Conservation (phyloP, 2,797 vertebrate species). For the Sebastes reedi region DNA sequence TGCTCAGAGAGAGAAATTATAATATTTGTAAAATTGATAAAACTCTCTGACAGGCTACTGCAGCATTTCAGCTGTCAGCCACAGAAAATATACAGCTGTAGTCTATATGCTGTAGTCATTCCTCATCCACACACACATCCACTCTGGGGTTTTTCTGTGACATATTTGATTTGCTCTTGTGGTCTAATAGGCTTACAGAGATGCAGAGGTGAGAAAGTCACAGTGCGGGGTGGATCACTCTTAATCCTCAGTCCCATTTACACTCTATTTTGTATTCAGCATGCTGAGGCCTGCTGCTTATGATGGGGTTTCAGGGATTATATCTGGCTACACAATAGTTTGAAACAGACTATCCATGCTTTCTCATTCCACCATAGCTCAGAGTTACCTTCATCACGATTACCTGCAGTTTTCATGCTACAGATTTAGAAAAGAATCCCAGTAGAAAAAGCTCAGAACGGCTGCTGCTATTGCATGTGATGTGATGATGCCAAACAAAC, state of each 20-base stretch:
- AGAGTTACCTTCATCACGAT: background rate
- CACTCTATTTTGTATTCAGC: slow-evolving; percentile 36
- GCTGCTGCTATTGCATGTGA: background rate
- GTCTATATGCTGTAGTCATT: background rate
- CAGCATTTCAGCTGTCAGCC: background rate
- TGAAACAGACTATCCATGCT: slow-evolving; percentile 2
- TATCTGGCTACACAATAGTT: slow-evolving; percentile 35
- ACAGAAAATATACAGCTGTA: background rate
- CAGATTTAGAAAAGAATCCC: background rate
- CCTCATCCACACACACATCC: background rate
- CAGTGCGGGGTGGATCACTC: slow-evolving; percentile 44
- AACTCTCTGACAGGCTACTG: no score
- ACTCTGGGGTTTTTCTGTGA: background rate
- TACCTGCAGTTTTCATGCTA: slow-evolving; percentile 4
- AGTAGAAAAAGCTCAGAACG: background rate
- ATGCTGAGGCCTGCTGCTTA: slow-evolving; percentile 25
- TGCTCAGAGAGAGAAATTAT: no score
- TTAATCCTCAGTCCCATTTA: slow-evolving; percentile 52
- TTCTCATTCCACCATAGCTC: slow-evolving; percentile 5
- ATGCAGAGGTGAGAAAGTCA: slow-evolving; percentile 46
- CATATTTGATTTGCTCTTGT: slow-evolving; percentile 52
- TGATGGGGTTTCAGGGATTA: slow-evolving; percentile 41
- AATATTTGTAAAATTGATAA: background rate
- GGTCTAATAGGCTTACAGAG: slow-evolving; percentile 57
- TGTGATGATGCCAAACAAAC: background rate